phyloP scores from a whole-genome alignment of 2,797 vertebrate species.

The Anguilla marmorata region DNA sequence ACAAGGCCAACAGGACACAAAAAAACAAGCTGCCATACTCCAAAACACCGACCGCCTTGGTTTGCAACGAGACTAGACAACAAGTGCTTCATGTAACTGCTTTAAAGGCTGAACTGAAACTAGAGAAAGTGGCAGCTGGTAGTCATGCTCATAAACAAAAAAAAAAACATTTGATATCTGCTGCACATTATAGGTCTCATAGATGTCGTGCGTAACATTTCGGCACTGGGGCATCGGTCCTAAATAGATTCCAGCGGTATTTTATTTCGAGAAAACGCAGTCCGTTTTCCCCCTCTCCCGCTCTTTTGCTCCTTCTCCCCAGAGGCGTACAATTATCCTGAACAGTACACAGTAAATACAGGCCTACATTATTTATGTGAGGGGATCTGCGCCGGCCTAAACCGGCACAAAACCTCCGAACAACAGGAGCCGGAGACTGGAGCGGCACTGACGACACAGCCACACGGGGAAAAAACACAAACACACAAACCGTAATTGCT shows the following conservation, averaged over 20 bases:
- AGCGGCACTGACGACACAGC: constrained; percentile 3
- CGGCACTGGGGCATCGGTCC: constrained; percentile 21
- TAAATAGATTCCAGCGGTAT: constrained; percentile 32
- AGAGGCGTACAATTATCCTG: constrained; percentile 48
- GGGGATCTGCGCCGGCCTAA: constrained; percentile 40
- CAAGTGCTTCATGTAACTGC: neutral
- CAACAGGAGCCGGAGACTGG: constrained; percentile 32
- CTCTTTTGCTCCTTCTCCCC: constrained; percentile 13
- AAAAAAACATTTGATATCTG: constrained; percentile 24
- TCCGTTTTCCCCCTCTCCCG: constrained; percentile 15
- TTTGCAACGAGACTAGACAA: neutral
- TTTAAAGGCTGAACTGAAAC: constrained; percentile 47
- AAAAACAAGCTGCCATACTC: neutral
- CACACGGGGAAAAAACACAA: neutral
- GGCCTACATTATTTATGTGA: constrained; percentile 48
- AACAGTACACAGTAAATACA: constrained; percentile 48
- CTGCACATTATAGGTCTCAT: neutral
- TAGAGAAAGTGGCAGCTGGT: constrained; percentile 47
- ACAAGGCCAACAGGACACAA: neutral
- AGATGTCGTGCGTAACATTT: constrained; percentile 10
- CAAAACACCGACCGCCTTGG: neutral
- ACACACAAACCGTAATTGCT: constrained; percentile 21
- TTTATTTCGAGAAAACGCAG: constrained; percentile 44
- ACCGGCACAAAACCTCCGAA: constrained; percentile 39
- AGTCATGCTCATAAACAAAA: constrained; percentile 39